Evolutionary conservation across 2,888 invertebrate genomes (phyloP).

Genomic region (Syrista parreyssii): DNA sequence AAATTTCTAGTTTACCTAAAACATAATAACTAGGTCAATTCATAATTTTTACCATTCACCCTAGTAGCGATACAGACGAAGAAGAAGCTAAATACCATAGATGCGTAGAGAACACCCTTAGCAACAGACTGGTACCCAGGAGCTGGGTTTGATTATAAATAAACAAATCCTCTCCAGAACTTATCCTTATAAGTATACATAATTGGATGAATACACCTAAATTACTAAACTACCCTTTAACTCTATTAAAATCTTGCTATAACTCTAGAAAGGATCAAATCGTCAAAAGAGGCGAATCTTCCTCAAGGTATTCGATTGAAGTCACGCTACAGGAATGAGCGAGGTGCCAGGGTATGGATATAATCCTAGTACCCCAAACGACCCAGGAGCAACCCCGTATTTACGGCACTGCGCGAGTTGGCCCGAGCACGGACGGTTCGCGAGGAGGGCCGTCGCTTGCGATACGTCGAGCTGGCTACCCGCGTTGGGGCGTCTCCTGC

Average conservation of each 20-base stretch:
- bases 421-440: slow-evolving; percentile 55
- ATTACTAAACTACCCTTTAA: neutral
- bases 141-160: neutral
- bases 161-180: neutral
- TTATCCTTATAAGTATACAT: neutral
- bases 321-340: neutral
- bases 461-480: slow-evolving; percentile 60
- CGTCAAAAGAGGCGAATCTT: neutral
- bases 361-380: neutral
- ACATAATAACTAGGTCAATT: neutral
- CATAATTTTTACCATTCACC: neutral
- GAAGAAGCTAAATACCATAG: neutral
- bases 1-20: neutral
- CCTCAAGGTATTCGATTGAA: neutral
- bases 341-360: neutral
- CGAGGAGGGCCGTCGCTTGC: slow-evolving; percentile 55
- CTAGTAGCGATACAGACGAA: neutral
- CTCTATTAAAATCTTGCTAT: neutral
- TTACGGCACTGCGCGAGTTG: slow-evolving; percentile 59
- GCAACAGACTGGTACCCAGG: neutral
- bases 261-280: neutral
- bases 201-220: neutral
- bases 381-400: slow-evolving; percentile 25
- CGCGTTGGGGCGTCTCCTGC: slow-evolving; percentile 63
- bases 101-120: neutral